phyloP scores from a whole-genome alignment of 2,113 vertebrate species.

The Rhinoptilus africanus region DNA sequence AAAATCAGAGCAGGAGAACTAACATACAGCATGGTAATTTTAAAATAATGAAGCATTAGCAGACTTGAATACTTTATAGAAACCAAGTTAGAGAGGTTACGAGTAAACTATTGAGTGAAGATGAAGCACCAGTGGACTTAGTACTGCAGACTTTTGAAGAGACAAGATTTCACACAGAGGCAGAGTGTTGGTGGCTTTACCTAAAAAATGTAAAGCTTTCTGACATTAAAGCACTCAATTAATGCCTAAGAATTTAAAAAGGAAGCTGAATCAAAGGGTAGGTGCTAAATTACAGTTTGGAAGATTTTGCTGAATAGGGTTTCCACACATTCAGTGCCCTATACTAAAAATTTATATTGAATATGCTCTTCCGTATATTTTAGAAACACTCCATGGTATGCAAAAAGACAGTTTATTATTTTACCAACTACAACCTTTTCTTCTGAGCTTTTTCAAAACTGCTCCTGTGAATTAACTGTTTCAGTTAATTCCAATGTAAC shows the following conservation, averaged over 20 bases:
- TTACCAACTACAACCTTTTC: background rate
- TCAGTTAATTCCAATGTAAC: background rate
- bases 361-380: background rate
- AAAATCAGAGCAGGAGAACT: background rate
- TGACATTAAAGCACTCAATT: background rate
- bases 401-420: background rate
- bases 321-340: background rate
- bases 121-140: background rate
- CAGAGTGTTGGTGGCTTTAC: background rate
- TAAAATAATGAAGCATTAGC: background rate
- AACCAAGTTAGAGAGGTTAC: background rate
- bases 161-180: background rate
- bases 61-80: background rate
- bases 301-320: background rate
- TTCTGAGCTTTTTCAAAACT: background rate
- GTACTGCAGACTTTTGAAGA: background rate
- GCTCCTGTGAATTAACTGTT: background rate
- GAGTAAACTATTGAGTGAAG: background rate
- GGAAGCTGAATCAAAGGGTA: background rate
- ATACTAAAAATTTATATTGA: background rate
- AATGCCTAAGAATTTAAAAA: background rate
- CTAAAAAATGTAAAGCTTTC: background rate
- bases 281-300: background rate
- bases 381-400: background rate
- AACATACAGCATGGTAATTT: background rate